Conservation (phyloP, 1,140 invertebrate species). For the Eupristina koningsbergeri region DNA sequence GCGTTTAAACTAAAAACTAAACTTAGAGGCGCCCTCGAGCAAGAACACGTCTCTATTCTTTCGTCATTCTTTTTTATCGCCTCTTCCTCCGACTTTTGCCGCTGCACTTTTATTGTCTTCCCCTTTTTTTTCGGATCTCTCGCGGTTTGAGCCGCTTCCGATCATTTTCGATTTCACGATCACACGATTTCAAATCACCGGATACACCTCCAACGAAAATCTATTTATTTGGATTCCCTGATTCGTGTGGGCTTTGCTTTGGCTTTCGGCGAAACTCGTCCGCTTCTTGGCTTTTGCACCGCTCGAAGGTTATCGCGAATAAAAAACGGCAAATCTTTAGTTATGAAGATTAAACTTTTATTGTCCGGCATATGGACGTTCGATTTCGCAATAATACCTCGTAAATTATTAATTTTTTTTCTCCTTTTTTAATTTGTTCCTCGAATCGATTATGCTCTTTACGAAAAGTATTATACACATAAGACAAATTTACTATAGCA, state of each 20-base stretch:
- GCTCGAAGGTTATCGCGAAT: too few relatives aligned
- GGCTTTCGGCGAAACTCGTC: background rate
- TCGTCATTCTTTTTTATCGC: slow-evolving; percentile 24
- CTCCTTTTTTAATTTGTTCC: too few relatives aligned
- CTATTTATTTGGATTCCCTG: background rate
- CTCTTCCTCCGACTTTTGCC: background rate
- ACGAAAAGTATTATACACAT: too few relatives aligned
- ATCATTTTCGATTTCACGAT: slow-evolving; percentile 23
- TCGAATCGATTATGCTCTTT: too few relatives aligned
- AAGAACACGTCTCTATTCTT: background rate
- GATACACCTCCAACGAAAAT: background rate
- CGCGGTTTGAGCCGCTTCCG: slow-evolving; percentile 9
- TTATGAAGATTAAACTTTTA: background rate
- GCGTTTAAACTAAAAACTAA: slow-evolving; percentile 56
- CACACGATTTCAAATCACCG: slow-evolving; percentile 8
- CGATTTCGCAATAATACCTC: too few relatives aligned
- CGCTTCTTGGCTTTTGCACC: background rate
- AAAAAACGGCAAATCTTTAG: background rate
- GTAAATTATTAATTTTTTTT: too few relatives aligned
- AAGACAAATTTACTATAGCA: too few relatives aligned
- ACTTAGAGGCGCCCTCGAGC: slow-evolving; percentile 52
- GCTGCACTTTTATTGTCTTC: background rate
- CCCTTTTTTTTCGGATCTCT: background rate
- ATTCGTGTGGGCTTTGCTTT: background rate
- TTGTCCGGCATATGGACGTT: too few relatives aligned